These are phyloP conservation scores for Geodia barretti DNA, from an alignment of 37 sponge, comb jelly and placozoan species.

Conservation along the genomic window DNA sequence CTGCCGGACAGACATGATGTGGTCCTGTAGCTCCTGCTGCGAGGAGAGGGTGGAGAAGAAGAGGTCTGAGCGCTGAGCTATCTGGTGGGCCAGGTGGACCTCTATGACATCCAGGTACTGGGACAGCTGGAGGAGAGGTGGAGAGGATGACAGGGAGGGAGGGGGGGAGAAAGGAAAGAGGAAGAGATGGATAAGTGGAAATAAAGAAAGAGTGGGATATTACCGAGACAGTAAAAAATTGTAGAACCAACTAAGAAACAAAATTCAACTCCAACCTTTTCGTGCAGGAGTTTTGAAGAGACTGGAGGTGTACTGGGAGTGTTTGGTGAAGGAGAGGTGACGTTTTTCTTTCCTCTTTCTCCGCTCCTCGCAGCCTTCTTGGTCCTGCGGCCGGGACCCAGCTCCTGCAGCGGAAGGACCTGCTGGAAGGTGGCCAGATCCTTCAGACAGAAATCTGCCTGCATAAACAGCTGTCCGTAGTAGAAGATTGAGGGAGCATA, in stretches of 20 bases:
- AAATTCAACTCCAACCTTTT: conserved; percentile 42
- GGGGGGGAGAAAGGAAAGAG: background rate
- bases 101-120: conserved; percentile 94
- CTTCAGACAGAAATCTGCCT: conserved; percentile 67
- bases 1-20: conserved; percentile 49
- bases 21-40: conserved; percentile 71
- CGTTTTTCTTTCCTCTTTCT: background rate
- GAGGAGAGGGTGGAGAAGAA: conserved; percentile 90
- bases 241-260: background rate
- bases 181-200: background rate
- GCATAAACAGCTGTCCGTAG: conserved; percentile 72
- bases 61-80: conserved; percentile 82
- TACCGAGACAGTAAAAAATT: background rate
- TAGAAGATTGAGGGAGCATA: too few relatives aligned
- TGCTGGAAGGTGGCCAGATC: conserved; percentile 81
- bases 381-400: conserved; percentile 12
- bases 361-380: background rate
- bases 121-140: conserved; percentile 64
- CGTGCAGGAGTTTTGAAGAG: conserved; percentile 80
- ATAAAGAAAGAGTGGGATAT: background rate
- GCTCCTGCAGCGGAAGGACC: conserved; percentile 59
- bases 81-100: conserved; percentile 91
- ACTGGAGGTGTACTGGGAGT: background rate
- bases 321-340: background rate
- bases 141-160: background rate